Base-by-base conservation (phyloP, 2,113 vertebrate species). In the Tympanuchus pallidicinctus region DNA sequence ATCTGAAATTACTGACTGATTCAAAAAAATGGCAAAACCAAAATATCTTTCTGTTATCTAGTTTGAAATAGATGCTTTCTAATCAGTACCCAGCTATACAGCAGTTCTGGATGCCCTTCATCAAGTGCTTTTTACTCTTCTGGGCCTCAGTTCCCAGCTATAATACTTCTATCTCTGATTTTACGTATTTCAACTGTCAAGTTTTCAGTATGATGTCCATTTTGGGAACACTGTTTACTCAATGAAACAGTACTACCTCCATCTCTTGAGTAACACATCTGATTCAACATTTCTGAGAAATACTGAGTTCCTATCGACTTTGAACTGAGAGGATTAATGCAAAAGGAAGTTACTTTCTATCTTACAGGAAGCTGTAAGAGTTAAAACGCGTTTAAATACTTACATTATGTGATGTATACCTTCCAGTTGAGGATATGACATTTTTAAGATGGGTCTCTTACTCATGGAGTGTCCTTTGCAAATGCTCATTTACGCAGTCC, bases 391-490 rank as follows among this genome's bases (percentile, higher is more conserved):
- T 54, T 69, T 47, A 88, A 64, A 63, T 47, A 60, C 42, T 57
- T 22, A 52, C 48, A 17, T 52, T 28, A 52, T 0, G 1, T 5
- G 16, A 47, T 19, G 13, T 7, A 63, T 9, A n/a, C 42, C 13
- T 42, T 52, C 52, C 36, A 12, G 10, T 32, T 34, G 45, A 56
- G 40, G 10, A 32, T 7, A 43, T 3, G 4, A 43, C 2, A 4
- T 56, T 78, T 90, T 50, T 60, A 77, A 60, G 38, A 71, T 8
- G n/a, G 24, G 17, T 5, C 25, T 60, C 56, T 60, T 57, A 67
- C 27, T 25, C 6, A 8, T 34, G 18, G 7, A 67, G 30, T 11
- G 19, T 78, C 34, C 57, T 83, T 72, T 79, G 47, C 36, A 90
- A 74, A 82, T 28, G 25, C 38, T 67, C 52, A 56, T 24, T 63